These are phyloP conservation scores for Agriotes lineatus DNA, from an alignment of 2,888 invertebrate species.

Conservation along the genomic window DNA sequence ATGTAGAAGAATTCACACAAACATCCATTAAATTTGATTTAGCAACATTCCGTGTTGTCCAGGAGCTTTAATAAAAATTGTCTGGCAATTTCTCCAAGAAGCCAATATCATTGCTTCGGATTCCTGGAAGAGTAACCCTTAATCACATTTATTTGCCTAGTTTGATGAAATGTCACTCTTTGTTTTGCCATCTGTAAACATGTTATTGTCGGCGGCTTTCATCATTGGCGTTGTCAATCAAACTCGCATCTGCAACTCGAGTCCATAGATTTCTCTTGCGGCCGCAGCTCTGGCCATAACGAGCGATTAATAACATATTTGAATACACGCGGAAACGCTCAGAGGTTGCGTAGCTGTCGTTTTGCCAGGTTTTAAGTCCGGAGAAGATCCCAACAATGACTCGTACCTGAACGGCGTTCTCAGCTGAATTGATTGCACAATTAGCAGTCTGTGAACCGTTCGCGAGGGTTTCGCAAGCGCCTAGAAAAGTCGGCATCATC, in stretches of 20 bases:
- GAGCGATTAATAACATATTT: background rate
- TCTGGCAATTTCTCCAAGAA: too few species aligned
- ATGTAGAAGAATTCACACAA: too few species aligned
- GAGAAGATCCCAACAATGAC: too few species aligned
- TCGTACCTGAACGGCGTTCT: too few species aligned
- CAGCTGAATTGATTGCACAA: background rate
- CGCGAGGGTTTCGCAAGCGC: conserved; percentile 5
- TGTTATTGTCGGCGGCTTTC: background rate
- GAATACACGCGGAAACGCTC: background rate
- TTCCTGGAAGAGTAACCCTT: too few species aligned
- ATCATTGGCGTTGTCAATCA: conserved; percentile 10
- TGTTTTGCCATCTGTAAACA: background rate
- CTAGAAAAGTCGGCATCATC: conserved; percentile 8
- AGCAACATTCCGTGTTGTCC: too few species aligned
- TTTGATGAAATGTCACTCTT: background rate
- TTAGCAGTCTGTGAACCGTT: background rate
- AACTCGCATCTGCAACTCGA: background rate
- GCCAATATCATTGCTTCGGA: too few species aligned
- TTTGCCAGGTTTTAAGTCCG: too few species aligned
- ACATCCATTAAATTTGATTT: too few species aligned
- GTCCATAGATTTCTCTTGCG: background rate
- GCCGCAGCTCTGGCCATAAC: background rate
- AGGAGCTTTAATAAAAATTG: too few species aligned
- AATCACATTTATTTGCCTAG: too few species aligned
- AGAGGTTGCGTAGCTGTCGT: too few species aligned